Base-by-base conservation (phyloP, 1,140 invertebrate genomes). In the Alviniconcha marisindica region DNA sequence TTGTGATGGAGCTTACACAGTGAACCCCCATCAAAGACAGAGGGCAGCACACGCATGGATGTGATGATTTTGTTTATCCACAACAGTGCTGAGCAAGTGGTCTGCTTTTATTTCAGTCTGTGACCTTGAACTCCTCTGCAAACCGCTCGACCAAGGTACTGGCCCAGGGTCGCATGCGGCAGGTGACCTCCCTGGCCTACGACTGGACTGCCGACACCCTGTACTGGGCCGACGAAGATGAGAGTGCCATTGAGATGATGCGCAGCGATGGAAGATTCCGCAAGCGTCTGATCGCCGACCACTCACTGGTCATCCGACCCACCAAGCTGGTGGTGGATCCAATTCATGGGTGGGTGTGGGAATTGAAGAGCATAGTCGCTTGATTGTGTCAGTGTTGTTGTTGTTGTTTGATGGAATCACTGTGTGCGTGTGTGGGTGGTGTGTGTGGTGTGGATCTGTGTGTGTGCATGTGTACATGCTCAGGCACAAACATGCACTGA, bases 171-270 rank as follows among this genome's bases (percentile, higher is more conserved):
- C 60, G 54, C 4, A 38, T 85, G 31, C 56, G 83, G 42, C 95
- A 91, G 38, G 76, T 84, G 28, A 82, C 56, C 1, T 77, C 85
- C n/a, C 60, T 92, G 63, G 89, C 87, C 12, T 89, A 82, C 80
- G 91, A 92, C 81, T 92, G 91, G 91, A 89, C 89, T 24, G 86
- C 77, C 31, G 80, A 84, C 2, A 88, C 87, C 73, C 77, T 92
- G 12, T 92, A 88, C 85, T 92, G 89, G 91, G 82, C 91, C 2
- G 89, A 91, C 79, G 94, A 88, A 15, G 83, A 28, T 4, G 54
- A 54, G 12, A 77, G 84, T 33, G 87, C 54, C 87, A 97, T 98
- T 86, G 96, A 97, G 91, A 95, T 97, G 1, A 95, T 97, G 1
- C 93, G 95, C 56, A 96, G 95, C 0, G 95, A 97, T 90, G 92